Evolutionary conservation across 2,888 invertebrate genomes (phyloP), one percentile per base, ranked within the genome.

Genomic region (Scaptomyza parva): DNA sequence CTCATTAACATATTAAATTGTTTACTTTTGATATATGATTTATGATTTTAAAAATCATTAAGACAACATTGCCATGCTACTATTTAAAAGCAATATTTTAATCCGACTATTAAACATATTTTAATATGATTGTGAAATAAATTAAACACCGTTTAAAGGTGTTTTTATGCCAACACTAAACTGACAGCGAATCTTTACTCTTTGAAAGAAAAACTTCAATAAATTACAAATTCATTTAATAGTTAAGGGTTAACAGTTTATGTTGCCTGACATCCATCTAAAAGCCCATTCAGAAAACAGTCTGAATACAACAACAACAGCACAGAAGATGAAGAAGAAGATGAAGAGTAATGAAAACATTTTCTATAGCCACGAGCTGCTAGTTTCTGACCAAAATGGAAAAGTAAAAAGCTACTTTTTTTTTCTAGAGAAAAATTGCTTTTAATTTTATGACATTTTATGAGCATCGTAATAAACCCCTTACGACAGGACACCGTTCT

Each of bases 391-490:
- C 14, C 43, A 57, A 71, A 60, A 68, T 68, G 48, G 51, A 40
- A 61, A 74, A 61, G 59, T 54, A 63, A 61, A 30, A 67, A 76
- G 66, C 62, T 67, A 24, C 6, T 3, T 7, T 7, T 33, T 52
- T 35, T 51, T 63, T 51, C 58, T 60, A 44, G 51, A 70, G 70
- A 55, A 68, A 79, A 79, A 84, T 76, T 71, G 76, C 87, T 87
- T 79, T 84, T 74, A 84, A 87, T 84, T 85, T 87, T 71, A 85
- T 82, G 76, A 60, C 62, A 68, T 82, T 87, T 68, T 71, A 71
- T 70, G 82, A 66, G 81, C 50, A 72, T 63, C 62, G 51, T 68
- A 77, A 77, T 82, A 83, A 86, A 62, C 48, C 61, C 51, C 50
- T 66, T 67, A 54, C 70, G 65, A 75, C 63, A 75, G 63, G 64